A percentile compares a stretch with the other conserved stretches of the same genome.
Evolutionary conservation across 2,888 invertebrate species (phyloP).

Genomic region (Nebria brevicollis): DNA sequence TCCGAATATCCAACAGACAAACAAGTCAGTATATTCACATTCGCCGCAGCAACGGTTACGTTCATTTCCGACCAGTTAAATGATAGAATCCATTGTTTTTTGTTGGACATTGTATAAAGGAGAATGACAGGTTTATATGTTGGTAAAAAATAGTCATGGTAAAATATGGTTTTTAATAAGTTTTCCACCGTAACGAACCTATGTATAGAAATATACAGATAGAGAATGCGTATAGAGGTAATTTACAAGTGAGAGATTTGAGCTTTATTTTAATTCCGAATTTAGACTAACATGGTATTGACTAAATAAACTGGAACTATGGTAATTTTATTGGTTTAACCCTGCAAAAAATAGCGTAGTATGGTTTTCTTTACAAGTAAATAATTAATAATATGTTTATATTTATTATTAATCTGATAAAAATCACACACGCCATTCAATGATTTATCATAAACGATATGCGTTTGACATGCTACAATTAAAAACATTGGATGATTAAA

Average conservation of each 20-base stretch:
- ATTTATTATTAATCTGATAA: too few species aligned
- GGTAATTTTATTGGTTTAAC: too few species aligned
- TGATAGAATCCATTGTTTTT: conserved; percentile 21
- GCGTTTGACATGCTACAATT: too few species aligned
- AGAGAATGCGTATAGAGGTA: not conserved
- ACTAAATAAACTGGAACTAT: too few species aligned
- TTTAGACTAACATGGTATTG: not conserved
- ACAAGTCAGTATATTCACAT: conserved; percentile 18
- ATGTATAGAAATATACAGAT: not conserved
- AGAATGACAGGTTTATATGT: not conserved
- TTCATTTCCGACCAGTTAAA: conserved; percentile 23
- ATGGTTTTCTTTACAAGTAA: too few species aligned
- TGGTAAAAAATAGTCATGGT: not conserved
- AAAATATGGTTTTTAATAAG: not conserved
- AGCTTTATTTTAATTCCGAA: not conserved
- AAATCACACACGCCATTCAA: too few species aligned
- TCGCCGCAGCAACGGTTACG: not conserved
- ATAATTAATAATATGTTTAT: too few species aligned
- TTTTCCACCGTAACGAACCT: not conserved
- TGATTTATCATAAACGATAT: too few species aligned
- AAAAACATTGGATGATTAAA: too few species aligned
- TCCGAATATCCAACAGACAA: conserved; percentile 1
- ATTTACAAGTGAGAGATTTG: not conserved
- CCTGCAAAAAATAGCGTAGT: too few species aligned
- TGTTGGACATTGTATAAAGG: conserved; percentile 5